Base-by-base conservation (phyloP, 2,797 vertebrate genomes). In the Pristis pectinata region DNA sequence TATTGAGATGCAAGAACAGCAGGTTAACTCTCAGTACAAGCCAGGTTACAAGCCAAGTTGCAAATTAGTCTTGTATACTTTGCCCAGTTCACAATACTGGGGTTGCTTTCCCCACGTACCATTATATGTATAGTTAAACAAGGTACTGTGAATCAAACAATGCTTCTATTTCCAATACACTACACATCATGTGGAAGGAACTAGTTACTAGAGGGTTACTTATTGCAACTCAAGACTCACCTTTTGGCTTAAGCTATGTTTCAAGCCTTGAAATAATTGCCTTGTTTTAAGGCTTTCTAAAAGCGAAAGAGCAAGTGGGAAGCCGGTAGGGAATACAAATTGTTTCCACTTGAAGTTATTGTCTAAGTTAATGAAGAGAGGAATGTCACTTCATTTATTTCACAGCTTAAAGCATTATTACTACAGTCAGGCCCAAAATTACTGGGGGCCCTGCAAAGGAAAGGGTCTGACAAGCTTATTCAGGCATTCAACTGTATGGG, bases 41-140 rank as follows among this genome's bases (percentile, higher is more conserved):
- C 87, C 17, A 91, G 37, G 6, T 61, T 91, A 22, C 17, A 64
- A 91, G 19, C 87, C 7, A 91, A 64, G 17, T 61, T 91, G n/a
- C 59, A 91, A 91, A 64, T 91, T 91, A 91, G 10, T 64, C 56
- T 64, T 91, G 59, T 91, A 64, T 89, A 85, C 30, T 27, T 56
- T 59, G 27, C 34, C 56, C 87, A 91, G 9, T 64, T 91, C 34
- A 22, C n/a, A 64, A 64, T 22, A 64, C 64, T 9, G n/a, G 41
- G 10, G 17, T 91, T 17, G 19, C 2, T 15, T 74, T 72, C 91
- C 44, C 2, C 22, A 49, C 49, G 0, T 4, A 61, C 67, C 10
- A 53, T 74, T 93, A 41, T 70, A 93, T 27, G 27, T 93, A 11
- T 24, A 41, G n/a, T 92, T 92, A 93, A 53, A 44, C 70, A 93